Base-by-base conservation (phyloP, 2,113 vertebrate species). In the Albula glossodonta region DNA sequence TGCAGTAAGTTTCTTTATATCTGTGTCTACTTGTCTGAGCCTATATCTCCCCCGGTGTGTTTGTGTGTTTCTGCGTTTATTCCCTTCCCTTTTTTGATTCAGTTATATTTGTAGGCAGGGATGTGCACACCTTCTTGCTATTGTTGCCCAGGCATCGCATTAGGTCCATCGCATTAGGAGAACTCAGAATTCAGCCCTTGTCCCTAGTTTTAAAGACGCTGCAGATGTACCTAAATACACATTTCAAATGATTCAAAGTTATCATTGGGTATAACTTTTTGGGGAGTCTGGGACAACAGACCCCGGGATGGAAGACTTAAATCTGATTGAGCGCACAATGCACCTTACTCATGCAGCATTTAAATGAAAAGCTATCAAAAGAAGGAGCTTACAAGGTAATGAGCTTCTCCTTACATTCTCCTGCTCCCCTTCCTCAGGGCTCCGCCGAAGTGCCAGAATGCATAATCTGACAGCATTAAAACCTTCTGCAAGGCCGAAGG, bases 181-280 rank as follows among this genome's bases (percentile, higher is more conserved):
- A 41, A 41, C 31, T 41, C 31, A 41, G 31, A 41, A 41, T 41
- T 41, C 31, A 41, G 31, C 31, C 31, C 31, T 41, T 41, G 31
- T 41, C 31, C 31, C 31, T 41, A 41, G 31, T 41, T 41, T 41
- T 41, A 41, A 41, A 41, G 31, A 41, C 31, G 31, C 31, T 41
- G 31, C 31, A 41, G 31, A 41, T 41, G 31, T 41, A 41, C 31
- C 31, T 41, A 60, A 60, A 15, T 60, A 15, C 56, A 60, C 56
- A 60, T 12, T 15, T 60, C 17, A 0, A 66, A 15, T 41, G 31
- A 41, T 66, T 92, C 93, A 90, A 91, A 90, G 88, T 92, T 82
- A 91, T 92, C 90, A 89, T 87, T 86, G 92, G 88, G 82, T 93
- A 92, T 90, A 91, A 91, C 89, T 91, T 90, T 88, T 57, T 66